phyloP scores from a whole-genome alignment of 2,888 invertebrate genomes.

The Neoitamus cyanurus region DNA sequence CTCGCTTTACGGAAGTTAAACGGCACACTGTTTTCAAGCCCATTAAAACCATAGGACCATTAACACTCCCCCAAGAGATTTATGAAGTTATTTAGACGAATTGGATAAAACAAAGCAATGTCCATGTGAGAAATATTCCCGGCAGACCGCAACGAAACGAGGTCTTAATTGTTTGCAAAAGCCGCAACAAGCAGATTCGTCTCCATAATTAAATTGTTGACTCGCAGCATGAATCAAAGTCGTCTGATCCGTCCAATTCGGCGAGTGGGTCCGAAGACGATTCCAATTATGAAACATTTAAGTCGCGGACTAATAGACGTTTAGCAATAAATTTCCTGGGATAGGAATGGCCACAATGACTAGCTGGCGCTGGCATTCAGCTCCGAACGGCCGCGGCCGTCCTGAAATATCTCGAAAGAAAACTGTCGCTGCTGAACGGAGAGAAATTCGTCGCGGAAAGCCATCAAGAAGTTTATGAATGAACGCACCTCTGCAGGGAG shows the following conservation, averaged over 20 bases:
- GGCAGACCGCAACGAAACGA: background rate
- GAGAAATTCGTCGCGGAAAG: constrained; percentile 32
- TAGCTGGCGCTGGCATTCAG: background rate
- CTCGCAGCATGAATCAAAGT: background rate
- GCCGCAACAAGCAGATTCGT: background rate
- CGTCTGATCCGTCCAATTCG: background rate
- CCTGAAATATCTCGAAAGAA: constrained; percentile 17
- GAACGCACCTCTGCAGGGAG: constrained; percentile 11
- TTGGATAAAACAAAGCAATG: background rate
- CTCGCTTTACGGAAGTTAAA: background rate
- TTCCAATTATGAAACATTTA: background rate
- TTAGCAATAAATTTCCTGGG: background rate
- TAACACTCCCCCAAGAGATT: background rate
- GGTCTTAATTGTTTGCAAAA: background rate
- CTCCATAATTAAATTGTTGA: background rate
- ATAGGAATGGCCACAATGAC: background rate
- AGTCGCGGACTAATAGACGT: background rate
- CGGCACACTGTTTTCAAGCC: background rate
- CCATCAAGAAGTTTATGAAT: constrained; percentile 38
- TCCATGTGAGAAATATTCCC: background rate
- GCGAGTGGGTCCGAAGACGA: background rate
- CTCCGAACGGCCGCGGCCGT: background rate
- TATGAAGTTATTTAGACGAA: background rate
- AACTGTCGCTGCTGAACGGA: background rate
- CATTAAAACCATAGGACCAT: background rate